These are phyloP conservation scores for Heterohyrax brucei DNA, from an alignment of 2,797 vertebrate genomes.

Conservation along the genomic window DNA sequence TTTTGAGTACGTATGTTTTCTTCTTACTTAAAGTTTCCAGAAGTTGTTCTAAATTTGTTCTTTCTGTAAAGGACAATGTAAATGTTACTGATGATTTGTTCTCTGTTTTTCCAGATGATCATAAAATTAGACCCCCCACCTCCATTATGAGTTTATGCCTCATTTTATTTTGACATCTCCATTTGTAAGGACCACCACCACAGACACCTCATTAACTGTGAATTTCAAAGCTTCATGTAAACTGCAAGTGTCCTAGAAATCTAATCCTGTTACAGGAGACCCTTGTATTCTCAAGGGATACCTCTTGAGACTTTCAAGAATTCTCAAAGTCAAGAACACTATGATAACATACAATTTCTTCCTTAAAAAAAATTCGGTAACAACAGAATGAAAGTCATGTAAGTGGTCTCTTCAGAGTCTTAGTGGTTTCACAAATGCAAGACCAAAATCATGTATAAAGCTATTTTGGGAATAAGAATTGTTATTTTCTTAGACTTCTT, in stretches of 20 bases:
- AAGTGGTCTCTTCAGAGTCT: constrained; percentile 55
- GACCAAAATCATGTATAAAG: constrained; percentile 43
- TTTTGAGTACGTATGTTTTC: not conserved
- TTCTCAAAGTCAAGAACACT: constrained; percentile 74
- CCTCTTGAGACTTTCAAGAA: constrained; percentile 55
- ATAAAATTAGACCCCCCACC: constrained; percentile 52
- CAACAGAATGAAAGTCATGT: not conserved
- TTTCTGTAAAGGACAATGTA: constrained; percentile 36
- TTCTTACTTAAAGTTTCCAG: constrained; percentile 40
- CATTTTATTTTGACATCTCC: constrained; percentile 54
- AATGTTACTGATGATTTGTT: constrained; percentile 3
- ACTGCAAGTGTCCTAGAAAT: constrained; percentile 55
- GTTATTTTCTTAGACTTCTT: not conserved
- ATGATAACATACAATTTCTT: constrained; percentile 46
- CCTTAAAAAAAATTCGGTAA: constrained; percentile 70
- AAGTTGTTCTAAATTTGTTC: constrained; percentile 11
- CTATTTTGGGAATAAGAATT: constrained; percentile 31
- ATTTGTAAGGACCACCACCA: constrained; percentile 59
- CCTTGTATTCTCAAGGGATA: constrained; percentile 45
- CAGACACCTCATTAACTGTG: constrained; percentile 57
- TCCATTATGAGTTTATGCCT: constrained; percentile 20
- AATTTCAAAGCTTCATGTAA: constrained; percentile 69
- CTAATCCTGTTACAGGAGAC: constrained; percentile 33
- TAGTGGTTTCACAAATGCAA: constrained; percentile 35
- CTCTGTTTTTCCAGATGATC: constrained; percentile 18